Conservation (phyloP, 2,888 invertebrate genomes). For the Schizaphis graminum region DNA sequence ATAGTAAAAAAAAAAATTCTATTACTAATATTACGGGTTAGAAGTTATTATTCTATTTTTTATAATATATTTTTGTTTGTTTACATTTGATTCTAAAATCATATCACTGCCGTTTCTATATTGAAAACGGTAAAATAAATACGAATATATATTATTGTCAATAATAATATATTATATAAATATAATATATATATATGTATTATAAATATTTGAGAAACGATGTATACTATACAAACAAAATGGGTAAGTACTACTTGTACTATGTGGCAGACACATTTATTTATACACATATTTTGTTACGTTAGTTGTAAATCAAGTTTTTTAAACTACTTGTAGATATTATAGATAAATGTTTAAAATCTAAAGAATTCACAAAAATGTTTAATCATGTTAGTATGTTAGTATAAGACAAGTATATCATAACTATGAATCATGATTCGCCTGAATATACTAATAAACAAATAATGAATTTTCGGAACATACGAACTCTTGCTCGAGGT, state of each 20-base stretch:
- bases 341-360: background rate
- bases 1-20: background rate
- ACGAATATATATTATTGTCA: background rate
- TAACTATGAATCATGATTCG: background rate
- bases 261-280: background rate
- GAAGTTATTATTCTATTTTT: background rate
- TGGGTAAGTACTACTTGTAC: background rate
- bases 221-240: background rate
- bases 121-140: slow-evolving; percentile 1
- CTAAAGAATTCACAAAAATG: background rate
- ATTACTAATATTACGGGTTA: background rate
- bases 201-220: background rate
- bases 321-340: background rate
- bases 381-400: background rate
- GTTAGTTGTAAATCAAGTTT: background rate
- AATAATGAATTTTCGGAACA: background rate
- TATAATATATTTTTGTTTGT: background rate
- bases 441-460: background rate
- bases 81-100: background rate
- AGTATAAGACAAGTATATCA: background rate
- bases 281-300: background rate
- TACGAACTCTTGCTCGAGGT: background rate
- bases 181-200: background rate
- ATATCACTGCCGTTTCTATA: background rate
- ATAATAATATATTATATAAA: background rate